A percentile compares a stretch with the other conserved stretches of the same genome.
Conservation (phyloP, 1,140 invertebrate species). For the Bilobella aurantiaca region DNA sequence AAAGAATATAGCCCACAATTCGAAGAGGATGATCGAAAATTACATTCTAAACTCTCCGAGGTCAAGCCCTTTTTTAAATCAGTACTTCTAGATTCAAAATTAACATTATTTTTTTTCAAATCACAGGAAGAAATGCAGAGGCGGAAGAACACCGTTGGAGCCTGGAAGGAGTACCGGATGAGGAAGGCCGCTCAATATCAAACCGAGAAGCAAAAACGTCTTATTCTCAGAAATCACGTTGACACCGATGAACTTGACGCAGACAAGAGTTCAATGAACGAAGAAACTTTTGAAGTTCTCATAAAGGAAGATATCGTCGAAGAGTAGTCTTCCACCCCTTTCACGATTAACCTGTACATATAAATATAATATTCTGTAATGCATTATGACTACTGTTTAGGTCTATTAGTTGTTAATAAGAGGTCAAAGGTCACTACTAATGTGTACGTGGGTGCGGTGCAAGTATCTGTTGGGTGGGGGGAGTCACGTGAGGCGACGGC, state of each 20-base stretch:
- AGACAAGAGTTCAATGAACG: slow-evolving; percentile 76
- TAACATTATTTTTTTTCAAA: not conserved
- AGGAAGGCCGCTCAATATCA: slow-evolving; percentile 63
- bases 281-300: slow-evolving; percentile 94
- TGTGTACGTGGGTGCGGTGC: too few species aligned
- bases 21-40: slow-evolving; percentile 88
- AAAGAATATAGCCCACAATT: slow-evolving; percentile 95
- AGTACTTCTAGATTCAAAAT: slow-evolving; percentile 6
- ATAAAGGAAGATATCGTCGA: slow-evolving; percentile 89
- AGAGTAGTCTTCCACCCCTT: slow-evolving; percentile 35
- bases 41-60: slow-evolving; percentile 86
- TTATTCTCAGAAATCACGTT: slow-evolving; percentile 74
- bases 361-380: too few species aligned
- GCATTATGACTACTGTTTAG: too few species aligned
- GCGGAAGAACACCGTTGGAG: slow-evolving; percentile 73
- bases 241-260: slow-evolving; percentile 83
- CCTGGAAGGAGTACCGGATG: slow-evolving; percentile 70
- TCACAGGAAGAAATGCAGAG: slow-evolving; percentile 82
- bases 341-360: not conserved
- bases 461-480: too few species aligned
- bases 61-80: slow-evolving; percentile 40
- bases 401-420: too few species aligned
- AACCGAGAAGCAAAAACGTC: slow-evolving; percentile 61
- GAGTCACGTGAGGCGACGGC: too few species aligned
- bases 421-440: too few species aligned